Evolutionary conservation across 35 echinoderm and acorn worm genomes (phyloP), one percentile per base, ranked within the genome.

Genomic region (Stichopus chloronotus): DNA sequence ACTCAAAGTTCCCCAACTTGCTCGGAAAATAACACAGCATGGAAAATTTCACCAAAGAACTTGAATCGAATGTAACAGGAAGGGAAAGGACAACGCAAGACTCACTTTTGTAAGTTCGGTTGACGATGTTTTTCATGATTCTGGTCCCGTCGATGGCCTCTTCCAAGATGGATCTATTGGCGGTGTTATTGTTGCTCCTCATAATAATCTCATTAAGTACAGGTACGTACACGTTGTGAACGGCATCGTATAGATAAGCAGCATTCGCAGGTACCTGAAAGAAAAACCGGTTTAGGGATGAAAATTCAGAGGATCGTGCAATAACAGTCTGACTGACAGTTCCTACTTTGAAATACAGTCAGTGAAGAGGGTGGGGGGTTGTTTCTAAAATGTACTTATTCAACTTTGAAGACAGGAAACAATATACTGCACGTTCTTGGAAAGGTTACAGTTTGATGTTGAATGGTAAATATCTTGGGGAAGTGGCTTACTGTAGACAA

Each of bases 241-340:
- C 92, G 52, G 95, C 94, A 59, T 99, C 97, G 55, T 95, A 99
- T 17, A 99, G 84, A 87, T 95, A 95, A 52, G 92, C 92, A 63
- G 97, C 97, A 78, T 91, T 92, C 11, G 80, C 92, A 14, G 91
- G 84, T 7, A 96, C 92, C 97, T 89, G 10, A 52, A 63, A 20
- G 52, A 54, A 89, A 61, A 43, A 43, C 30, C 30, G 22, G 4
- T 13, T 16, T 72, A 21, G 69, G 1, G 22, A 16, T 16, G 13
- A 21, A 13, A 21, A 16, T 72, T 13, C 22, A 16, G 69, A 72
- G 69, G 13, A 21, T 4, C 13, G 30, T 43, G 30, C 30, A 43
- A 43, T 43, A 43, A 43, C 30, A 43, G 30, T 43, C 30, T 43
- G 30, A 43, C 30, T 43, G 30, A 43, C 30, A 43, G 30, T 43